Base-by-base conservation (phyloP, 2,113 vertebrate species). In the Lepisosteus oculatus region DNA sequence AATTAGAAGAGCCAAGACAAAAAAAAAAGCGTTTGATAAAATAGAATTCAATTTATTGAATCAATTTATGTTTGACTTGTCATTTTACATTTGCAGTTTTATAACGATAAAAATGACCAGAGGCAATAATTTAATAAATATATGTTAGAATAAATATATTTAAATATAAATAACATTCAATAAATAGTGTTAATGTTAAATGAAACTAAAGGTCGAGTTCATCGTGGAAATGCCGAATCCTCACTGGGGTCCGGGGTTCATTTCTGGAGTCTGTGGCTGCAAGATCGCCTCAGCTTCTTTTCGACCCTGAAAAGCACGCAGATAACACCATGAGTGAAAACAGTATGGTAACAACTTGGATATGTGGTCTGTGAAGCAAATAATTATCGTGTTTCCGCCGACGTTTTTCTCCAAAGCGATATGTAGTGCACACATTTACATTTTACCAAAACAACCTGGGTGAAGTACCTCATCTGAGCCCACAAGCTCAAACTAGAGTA, bases 41-140 rank as follows among this genome's bases (percentile, higher is more conserved):
- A 71, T 83, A 81, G 81, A 88, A 88, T 86, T 29, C 29, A 77
- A 86, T 91, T 89, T 91, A 89, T 89, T 91, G 61, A 83, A 80
- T 74, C 65, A 76, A 72, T 81, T 14, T 73, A 72, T 54, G 9
- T 51, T 6, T 51, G 47, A 51, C 47, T 51, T 51, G 47, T 6
- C 47, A 51, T 29, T 29, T 29, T 29, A 29, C 5, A 9, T 51
- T 51, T 51, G 47, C 5, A 51, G 47, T 51, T 51, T 51, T 9
- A 51, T 6, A 6, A 51, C 47, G 9, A 51, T 51, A 51, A 6
- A 51, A 51, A 51, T 51, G 47, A 51, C 47, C 5, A 51, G 47
- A 5, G 5, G 47, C 5, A 51, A 51, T 9, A 51, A 51, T 51
- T 5, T 51, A 61, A 15, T 61, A 61, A 14, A 61, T 61, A 14